These are phyloP conservation scores for Fulica atra DNA, from an alignment of 2,113 vertebrate species.

Conservation along the genomic window DNA sequence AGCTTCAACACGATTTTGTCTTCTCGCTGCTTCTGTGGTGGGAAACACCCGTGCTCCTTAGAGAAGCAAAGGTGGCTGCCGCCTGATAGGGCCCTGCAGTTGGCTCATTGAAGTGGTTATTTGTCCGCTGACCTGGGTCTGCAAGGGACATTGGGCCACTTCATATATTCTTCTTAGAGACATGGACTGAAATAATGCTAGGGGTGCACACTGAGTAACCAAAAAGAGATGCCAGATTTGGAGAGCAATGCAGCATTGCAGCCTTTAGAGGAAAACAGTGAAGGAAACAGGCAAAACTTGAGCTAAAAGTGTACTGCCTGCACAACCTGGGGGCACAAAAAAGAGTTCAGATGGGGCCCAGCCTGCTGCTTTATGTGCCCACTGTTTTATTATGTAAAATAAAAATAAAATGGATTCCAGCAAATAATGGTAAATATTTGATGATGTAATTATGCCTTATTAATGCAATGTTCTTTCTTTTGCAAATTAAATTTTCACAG, in stretches of 20 bases:
- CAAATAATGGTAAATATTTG: conserved; percentile 80
- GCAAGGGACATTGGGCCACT: not conserved
- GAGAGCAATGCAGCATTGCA: not conserved
- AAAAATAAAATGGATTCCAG: conserved; percentile 70
- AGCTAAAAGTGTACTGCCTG: not conserved
- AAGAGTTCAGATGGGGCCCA: not conserved
- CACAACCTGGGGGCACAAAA: not conserved
- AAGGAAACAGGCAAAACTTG: not conserved
- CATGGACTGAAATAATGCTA: not conserved
- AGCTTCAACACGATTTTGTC: not conserved
- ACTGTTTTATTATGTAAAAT: conserved; percentile 66
- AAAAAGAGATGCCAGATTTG: not conserved
- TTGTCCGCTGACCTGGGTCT: not conserved
- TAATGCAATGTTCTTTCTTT: conserved; percentile 77
- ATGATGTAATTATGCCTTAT: conserved; percentile 80
- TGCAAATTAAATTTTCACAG: conserved; percentile 77
- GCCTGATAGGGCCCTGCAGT: not conserved
- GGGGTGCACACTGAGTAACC: not conserved
- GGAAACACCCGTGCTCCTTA: not conserved
- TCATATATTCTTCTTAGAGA: not conserved
- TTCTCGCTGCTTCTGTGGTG: not conserved
- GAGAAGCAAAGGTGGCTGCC: not conserved
- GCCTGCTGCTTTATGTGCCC: conserved; percentile 17
- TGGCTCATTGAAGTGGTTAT: accelerated
- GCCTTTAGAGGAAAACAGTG: not conserved